phyloP scores from a whole-genome alignment of 2,888 invertebrate genomes.

The Drosophila cyrtoloma region DNA sequence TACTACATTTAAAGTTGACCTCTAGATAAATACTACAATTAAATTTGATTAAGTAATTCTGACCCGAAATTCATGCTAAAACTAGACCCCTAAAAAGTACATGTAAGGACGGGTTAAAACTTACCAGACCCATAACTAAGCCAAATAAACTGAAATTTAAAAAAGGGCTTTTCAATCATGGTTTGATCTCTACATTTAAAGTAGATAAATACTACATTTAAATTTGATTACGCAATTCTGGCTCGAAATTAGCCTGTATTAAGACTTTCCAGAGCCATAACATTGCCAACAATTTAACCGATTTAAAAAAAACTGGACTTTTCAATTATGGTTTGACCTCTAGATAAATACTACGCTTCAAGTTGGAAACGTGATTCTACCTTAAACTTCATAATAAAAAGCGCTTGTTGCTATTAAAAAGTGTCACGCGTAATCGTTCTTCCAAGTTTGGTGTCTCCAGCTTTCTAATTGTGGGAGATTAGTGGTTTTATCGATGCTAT shows the following conservation, averaged over 20 bases:
- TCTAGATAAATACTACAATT: too few relatives aligned
- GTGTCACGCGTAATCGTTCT: background rate
- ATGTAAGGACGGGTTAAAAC: too few relatives aligned
- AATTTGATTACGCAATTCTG: background rate
- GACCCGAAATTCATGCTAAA: too few relatives aligned
- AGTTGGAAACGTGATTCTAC: background rate
- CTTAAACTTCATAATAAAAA: background rate
- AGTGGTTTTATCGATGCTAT: background rate
- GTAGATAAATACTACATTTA: background rate
- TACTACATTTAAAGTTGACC: too few relatives aligned
- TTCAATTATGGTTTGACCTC: background rate
- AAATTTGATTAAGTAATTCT: too few relatives aligned
- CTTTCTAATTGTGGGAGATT: background rate
- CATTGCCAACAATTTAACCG: background rate
- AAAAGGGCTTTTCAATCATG: background rate
- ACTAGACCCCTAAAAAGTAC: too few relatives aligned
- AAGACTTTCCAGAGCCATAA: background rate
- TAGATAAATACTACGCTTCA: background rate
- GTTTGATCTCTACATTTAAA: too few relatives aligned
- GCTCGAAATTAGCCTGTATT: background rate
- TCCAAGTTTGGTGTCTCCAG: background rate
- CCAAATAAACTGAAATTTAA: background rate
- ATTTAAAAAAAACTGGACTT: background rate
- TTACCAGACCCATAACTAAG: background rate
- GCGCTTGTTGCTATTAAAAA: background rate